Base-by-base conservation (phyloP, 2,888 invertebrate species). In the Cataglyphis albicans region DNA sequence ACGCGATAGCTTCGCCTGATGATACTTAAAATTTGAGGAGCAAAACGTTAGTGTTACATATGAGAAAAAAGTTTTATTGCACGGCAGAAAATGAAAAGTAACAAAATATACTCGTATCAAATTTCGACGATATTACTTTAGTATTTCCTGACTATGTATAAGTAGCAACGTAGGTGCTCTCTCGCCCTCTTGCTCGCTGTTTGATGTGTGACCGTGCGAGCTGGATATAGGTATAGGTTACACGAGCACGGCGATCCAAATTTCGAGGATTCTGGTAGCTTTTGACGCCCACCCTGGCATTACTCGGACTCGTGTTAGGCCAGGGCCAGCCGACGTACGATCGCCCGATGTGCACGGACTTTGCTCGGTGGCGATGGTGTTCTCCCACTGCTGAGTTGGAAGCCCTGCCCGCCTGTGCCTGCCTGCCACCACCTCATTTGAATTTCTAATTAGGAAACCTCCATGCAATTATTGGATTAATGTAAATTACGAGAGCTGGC, bases 381-480 rank as follows among this genome's bases (percentile, higher is more conserved):
- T 88, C 87, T 89, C 88, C 87, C 89, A 88, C 89, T 92, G 92
- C 91, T 91, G 93, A 93, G 94, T 94, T 94, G 94, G 93, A 94
- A 94, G 93, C 94, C 91, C 92, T 91, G 91, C 89, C 92, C 90
- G 93, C 92, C 91, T 89, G 91, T 91, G 95, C 94, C 95, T 95
- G 95, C 95, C 95, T 96, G 96, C 96, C 96, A 96, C 96, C 97
- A 97, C 96, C 97, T 97, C 97, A 97, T 97, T 97, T 97, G 97
- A 97, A 97, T 97, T 97, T 97, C 97, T 97, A 97, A 97, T 97
- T 97, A 97, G 97, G 97, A 97, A 97, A 97, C 97, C 97, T 97
- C 97, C 97, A 97, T 97, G 97, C 97, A 97, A 97, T 97, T 97
- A 97, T 97, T 97, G 97, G 97, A 97, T 97, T 97, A 97, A 97